Percentiles rank a stretch among this genome's conserved stretches.
Conservation (phyloP, 1,140 invertebrate genomes). For the Zeugodacus cucurbitae region DNA sequence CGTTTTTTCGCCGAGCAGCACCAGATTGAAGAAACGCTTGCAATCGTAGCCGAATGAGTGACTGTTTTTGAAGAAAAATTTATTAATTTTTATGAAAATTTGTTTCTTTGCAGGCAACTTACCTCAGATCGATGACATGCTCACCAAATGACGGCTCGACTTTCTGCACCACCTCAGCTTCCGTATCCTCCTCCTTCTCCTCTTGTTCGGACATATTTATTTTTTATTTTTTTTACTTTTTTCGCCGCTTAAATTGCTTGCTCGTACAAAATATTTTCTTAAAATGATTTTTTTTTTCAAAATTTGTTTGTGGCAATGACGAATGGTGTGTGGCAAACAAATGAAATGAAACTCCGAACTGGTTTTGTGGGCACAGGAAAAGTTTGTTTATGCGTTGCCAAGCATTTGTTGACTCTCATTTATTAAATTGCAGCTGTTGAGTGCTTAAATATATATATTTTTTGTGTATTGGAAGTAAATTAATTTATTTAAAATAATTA, state of each 20-base stretch:
- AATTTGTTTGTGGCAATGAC: not conserved
- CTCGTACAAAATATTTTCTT: not conserved
- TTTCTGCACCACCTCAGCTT: conserved; percentile 27
- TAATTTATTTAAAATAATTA: too few species aligned
- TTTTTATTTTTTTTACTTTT: not conserved
- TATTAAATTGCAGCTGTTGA: too few species aligned
- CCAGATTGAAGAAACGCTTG: conserved; percentile 81
- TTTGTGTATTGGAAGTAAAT: too few species aligned
- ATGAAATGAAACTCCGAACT: conserved; percentile 1
- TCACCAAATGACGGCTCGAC: conserved; percentile 48
- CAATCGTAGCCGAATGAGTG: conserved; percentile 91
- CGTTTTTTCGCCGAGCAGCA: conserved; percentile 76
- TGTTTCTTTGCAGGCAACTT: not conserved
- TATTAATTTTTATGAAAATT: not conserved
- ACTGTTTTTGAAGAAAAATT: conserved; percentile 66
- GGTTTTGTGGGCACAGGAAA: not conserved
- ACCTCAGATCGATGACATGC: conserved; percentile 54
- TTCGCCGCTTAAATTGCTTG: not conserved
- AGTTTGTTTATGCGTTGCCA: conserved; percentile 22
- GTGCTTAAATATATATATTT: too few species aligned
- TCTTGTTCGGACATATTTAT: not conserved
- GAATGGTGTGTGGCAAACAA: not conserved
- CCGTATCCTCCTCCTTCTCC: conserved; percentile 2
- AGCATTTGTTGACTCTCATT: not conserved
- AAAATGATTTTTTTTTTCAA: not conserved